These are phyloP conservation scores for Xenopus petersii DNA, from an alignment of 2,797 vertebrate genomes.

Conservation along the genomic window DNA sequence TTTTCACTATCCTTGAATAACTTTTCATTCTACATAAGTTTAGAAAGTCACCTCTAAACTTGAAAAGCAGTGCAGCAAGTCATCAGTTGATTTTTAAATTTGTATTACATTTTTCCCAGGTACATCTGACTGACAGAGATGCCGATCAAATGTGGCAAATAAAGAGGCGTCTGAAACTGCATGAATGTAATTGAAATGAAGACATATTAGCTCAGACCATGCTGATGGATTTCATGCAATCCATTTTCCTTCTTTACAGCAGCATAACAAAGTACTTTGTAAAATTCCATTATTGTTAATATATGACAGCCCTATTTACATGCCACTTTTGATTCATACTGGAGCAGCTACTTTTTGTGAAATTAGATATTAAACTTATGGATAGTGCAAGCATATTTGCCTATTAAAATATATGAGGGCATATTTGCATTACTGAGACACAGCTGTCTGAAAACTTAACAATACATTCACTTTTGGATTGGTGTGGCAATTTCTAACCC, in stretches of 20 bases:
- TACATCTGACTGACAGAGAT: constrained; percentile 37
- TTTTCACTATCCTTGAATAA: constrained; percentile 48
- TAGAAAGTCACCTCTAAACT: constrained; percentile 43
- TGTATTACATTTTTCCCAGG: constrained; percentile 20
- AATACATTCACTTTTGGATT: background rate
- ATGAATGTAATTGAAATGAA: constrained; percentile 29
- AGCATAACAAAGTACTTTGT: constrained; percentile 19
- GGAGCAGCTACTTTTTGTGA: constrained; percentile 3
- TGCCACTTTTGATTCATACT: constrained; percentile 27
- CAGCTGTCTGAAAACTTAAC: constrained; percentile 9
- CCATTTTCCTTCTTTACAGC: constrained; percentile 13
- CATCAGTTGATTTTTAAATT: constrained; percentile 31
- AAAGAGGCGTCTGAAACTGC: constrained; percentile 22
- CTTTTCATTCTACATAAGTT: constrained; percentile 46
- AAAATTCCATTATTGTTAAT: constrained; percentile 35
- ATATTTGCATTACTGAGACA: constrained; percentile 15
- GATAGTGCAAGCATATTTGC: background rate
- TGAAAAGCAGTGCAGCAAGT: constrained; percentile 11
- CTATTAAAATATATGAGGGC: constrained; percentile 14
- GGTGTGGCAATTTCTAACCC: background rate
- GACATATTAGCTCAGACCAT: constrained; percentile 29
- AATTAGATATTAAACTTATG: constrained; percentile 22
- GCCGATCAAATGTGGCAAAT: constrained; percentile 35
- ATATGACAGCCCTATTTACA: constrained; percentile 29
- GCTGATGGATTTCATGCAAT: constrained; percentile 28